Conservation (phyloP, 2,888 invertebrate genomes). For the Megastigmus dorsalis region DNA sequence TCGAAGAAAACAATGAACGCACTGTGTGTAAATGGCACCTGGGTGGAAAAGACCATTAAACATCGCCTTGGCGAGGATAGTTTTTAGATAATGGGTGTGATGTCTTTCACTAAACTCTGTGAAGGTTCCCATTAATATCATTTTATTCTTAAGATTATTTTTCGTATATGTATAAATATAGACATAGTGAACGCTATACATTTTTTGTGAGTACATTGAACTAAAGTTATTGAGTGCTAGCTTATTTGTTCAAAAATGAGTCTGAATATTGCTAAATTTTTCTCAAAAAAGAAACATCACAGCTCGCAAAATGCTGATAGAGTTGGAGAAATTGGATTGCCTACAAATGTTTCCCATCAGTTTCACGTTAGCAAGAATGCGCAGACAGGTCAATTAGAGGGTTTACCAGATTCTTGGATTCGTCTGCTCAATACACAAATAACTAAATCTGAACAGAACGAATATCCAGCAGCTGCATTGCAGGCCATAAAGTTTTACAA, state of each 20-base stretch:
- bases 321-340: constrained; percentile 85
- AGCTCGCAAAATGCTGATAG: constrained; percentile 62
- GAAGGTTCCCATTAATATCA: background rate
- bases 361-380: constrained; percentile 91
- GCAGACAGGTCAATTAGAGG: constrained; percentile 88
- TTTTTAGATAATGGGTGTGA: constrained; percentile 32
- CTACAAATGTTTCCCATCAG: constrained; percentile 89
- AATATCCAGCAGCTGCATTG: constrained; percentile 92
- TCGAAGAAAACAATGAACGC: constrained; percentile 36
- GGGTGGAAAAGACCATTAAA: background rate
- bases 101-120: background rate
- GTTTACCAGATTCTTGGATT: constrained; percentile 89
- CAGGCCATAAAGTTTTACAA: constrained; percentile 94
- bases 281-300: constrained; percentile 67
- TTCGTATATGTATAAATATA: constrained; percentile 14
- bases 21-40: constrained; percentile 35
- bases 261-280: constrained; percentile 70
- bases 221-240: background rate
- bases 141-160: background rate
- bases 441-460: constrained; percentile 89
- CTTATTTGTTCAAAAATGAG: constrained; percentile 66
- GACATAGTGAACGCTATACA: background rate
- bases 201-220: constrained; percentile 12
- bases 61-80: constrained; percentile 20
- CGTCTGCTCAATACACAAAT: constrained; percentile 88